These are phyloP conservation scores for Diplazon laetatorius DNA, from an alignment of 2,888 invertebrate species.

Conservation along the genomic window DNA sequence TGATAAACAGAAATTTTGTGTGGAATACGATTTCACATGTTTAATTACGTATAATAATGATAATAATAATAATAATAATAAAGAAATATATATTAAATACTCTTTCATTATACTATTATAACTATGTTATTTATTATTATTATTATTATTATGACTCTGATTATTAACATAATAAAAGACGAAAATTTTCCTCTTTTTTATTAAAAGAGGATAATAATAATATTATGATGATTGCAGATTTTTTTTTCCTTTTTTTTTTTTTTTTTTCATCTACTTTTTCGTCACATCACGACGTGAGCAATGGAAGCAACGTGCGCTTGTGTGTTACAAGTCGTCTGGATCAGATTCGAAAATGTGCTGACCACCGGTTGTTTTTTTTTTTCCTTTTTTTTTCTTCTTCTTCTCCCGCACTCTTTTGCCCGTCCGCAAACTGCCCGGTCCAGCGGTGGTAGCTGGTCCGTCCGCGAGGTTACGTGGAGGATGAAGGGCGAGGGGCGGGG, in stretches of 20 bases:
- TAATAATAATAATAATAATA: not conserved
- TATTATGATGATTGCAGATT: not conserved
- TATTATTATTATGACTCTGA: no score
- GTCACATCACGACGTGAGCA: conserved; percentile 30
- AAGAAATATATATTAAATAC: not conserved
- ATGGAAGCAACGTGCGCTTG: conserved; percentile 24
- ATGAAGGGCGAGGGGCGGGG: not conserved
- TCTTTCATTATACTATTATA: no score
- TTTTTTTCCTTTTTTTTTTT: no score
- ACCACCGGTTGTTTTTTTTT: conserved; percentile 46
- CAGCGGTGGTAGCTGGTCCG: conserved; percentile 7
- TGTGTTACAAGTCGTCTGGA: conserved; percentile 51
- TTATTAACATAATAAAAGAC: no score
- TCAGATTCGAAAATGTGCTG: conserved; percentile 63
- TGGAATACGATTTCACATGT: no score
- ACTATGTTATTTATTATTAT: no score
- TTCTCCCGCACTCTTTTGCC: conserved; percentile 16
- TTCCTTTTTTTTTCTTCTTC: conserved; percentile 24
- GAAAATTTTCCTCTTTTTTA: no score
- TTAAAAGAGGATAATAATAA: no score
- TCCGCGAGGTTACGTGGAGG: conserved; percentile 19
- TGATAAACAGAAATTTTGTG: not conserved
- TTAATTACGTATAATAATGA: no score
- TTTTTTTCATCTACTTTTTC: no score
- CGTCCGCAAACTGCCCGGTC: conserved; percentile 40